Evolutionary conservation across 2,113 vertebrate genomes (phyloP).

Genomic region (Meleagris gallopavo): DNA sequence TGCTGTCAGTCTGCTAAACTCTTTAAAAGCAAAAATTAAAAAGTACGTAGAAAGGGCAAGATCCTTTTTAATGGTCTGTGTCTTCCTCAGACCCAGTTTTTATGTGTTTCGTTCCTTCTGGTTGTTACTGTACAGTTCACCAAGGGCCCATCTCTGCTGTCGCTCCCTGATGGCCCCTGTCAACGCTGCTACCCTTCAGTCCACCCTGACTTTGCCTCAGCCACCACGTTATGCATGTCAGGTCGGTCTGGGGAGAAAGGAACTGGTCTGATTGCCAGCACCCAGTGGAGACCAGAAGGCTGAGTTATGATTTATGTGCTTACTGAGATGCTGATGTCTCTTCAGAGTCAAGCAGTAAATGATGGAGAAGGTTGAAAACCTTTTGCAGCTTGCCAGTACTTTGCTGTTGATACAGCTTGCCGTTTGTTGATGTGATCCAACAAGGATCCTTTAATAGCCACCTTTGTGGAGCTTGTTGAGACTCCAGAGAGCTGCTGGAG

Average conservation of each 20-base stretch:
- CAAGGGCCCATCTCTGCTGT: background rate
- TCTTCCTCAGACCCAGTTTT: background rate
- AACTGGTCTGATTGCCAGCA: background rate
- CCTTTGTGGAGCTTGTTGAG: background rate
- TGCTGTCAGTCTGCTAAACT: background rate
- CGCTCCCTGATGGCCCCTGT: background rate
- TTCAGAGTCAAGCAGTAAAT: constrained; percentile 3
- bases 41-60: background rate
- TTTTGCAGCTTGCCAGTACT: constrained; percentile 21
- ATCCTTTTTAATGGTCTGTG: background rate
- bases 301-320: background rate
- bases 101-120: background rate
- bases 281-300: background rate
- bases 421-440: background rate
- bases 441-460: constrained; percentile 20
- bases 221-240: background rate
- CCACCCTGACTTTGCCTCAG: background rate
- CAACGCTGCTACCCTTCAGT: background rate
- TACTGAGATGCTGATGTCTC: background rate
- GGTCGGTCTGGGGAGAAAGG: background rate
- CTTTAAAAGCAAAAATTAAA: background rate
- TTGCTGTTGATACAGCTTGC: constrained; percentile 14
- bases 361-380: constrained; percentile 5
- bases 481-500: background rate
- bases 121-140: background rate